phyloP scores from a whole-genome alignment of 37 sponge, comb jelly and placozoan genomes.

The Beroe ovata region DNA sequence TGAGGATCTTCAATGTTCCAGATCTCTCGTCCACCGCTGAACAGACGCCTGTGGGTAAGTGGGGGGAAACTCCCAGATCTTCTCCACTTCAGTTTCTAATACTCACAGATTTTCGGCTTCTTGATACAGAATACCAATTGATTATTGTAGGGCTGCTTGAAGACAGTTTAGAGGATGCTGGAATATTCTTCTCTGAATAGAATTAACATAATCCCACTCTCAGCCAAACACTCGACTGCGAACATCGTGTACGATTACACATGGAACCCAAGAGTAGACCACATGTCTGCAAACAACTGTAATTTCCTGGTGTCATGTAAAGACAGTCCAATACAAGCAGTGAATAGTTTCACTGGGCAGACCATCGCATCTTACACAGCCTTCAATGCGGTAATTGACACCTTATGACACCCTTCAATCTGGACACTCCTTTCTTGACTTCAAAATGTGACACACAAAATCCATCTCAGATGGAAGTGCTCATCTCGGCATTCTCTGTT shows the following conservation, averaged over 20 bases:
- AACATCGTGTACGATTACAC: conserved; percentile 5
- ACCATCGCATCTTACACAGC: conserved; percentile 11
- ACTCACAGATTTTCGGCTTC: too few relatives aligned
- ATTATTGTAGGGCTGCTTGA: too few relatives aligned
- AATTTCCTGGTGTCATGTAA: conserved; percentile 33
- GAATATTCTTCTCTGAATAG: too few relatives aligned
- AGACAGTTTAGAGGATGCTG: too few relatives aligned
- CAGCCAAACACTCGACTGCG: conserved; percentile 21
- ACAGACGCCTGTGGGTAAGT: background rate
- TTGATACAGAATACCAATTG: too few relatives aligned
- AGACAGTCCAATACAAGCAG: conserved; percentile 38
- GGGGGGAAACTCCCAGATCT: too few relatives aligned
- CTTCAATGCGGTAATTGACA: conserved; percentile 1
- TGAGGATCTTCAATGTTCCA: conserved; percentile 7
- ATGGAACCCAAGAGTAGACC: conserved; percentile 23
- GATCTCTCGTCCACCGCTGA: background rate
- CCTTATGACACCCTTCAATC: too few relatives aligned
- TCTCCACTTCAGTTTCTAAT: too few relatives aligned
- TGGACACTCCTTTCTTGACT: too few relatives aligned
- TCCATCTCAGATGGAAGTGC: conserved; percentile 21
- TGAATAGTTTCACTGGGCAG: conserved; percentile 11
- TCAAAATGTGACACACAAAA: too few relatives aligned
- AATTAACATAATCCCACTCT: too few relatives aligned
- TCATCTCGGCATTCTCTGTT: conserved; percentile 38
- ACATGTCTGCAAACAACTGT: conserved; percentile 1